Percentiles rank a stretch among this genome's conserved stretches.
Conservation (phyloP, 2,888 invertebrate species). For the Euproctis similis region DNA sequence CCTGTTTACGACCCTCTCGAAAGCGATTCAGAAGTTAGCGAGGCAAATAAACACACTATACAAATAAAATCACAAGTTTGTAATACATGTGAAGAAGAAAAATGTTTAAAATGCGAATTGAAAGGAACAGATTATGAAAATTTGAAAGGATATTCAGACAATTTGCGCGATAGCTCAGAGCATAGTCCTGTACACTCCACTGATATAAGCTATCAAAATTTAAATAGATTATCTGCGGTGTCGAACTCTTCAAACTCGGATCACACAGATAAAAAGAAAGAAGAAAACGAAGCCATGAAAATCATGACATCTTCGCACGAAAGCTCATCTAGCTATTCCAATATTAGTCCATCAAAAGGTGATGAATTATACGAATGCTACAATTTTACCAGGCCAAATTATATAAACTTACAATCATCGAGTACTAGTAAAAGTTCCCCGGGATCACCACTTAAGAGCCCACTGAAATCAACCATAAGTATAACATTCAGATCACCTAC, state of each 20-base stretch:
- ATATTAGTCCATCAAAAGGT: constrained; percentile 44
- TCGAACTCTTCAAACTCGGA: constrained; percentile 59
- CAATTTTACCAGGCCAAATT: constrained; percentile 59
- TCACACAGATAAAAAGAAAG: constrained; percentile 29
- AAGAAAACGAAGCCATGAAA: constrained; percentile 42
- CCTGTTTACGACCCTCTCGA: constrained; percentile 61
- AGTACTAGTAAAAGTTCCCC: constrained; percentile 63
- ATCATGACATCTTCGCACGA: constrained; percentile 68
- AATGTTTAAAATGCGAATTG: constrained; percentile 62
- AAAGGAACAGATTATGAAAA: constrained; percentile 57
- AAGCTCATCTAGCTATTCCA: constrained; percentile 61
- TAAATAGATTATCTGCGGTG: constrained; percentile 63
- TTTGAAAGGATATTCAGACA: constrained; percentile 29
- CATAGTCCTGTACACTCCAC: constrained; percentile 51
- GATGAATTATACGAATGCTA: constrained; percentile 59
- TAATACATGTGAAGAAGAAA: constrained; percentile 47
- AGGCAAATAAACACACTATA: constrained; percentile 55
- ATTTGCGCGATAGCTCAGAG: constrained; percentile 45
- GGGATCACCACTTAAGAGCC: constrained; percentile 67
- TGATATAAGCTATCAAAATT: constrained; percentile 67
- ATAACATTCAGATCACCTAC: constrained; percentile 82
- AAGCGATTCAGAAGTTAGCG: constrained; percentile 61
- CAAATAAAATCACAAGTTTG: constrained; percentile 48
- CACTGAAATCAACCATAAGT: constrained; percentile 82
- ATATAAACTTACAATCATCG: constrained; percentile 63